Evolutionary conservation across 2,888 invertebrate genomes (phyloP), one percentile per base, ranked within the genome.

Genomic region (Melinaea marsaeus): DNA sequence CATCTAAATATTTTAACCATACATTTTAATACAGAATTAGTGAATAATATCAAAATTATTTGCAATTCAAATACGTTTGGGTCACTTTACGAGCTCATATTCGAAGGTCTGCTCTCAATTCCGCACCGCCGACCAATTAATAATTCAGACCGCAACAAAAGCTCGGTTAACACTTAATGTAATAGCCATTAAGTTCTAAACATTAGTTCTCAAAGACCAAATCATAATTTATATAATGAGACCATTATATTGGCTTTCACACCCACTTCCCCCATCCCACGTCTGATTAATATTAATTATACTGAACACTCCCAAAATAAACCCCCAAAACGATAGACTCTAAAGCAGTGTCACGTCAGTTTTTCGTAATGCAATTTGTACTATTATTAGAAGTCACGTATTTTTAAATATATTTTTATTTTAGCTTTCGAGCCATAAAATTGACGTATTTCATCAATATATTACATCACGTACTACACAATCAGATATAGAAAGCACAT

Each of bases 31-130:
- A 57, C 47, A 59, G 59, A 48, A 61, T 66, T 58, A 60, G 60
- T 57, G 54, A 63, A 65, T 69, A 65, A 63, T 64, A 58, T 55
- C 55, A 57, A 47, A 59, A 37, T 59, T 61, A 66, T 69, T 66
- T 62, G 63, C 69, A 68, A 62, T 68, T 61, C 68, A 68, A 66
- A 68, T 68, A 66, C 61, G 64, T 60, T 62, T 55, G 66, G 69
- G 63, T 68, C 68, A 68, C 65, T 69, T 63, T 62, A 65, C 61
- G 51, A 68, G 54, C 63, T 68, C 65, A 63, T 66, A 69, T 69
- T 66, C 63, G 61, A 63, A 61, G 62, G 63, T 59, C 60, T 51
- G 63, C 59, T 63, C 62, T 62, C 63, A 66, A 66, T 66, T 69
- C 55, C 57, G 55, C 62, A 61, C 64, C 48, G 61, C 58, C 57